Evolutionary conservation across 2,113 vertebrate species (phyloP).

Genomic region (Poecilia latipinna): DNA sequence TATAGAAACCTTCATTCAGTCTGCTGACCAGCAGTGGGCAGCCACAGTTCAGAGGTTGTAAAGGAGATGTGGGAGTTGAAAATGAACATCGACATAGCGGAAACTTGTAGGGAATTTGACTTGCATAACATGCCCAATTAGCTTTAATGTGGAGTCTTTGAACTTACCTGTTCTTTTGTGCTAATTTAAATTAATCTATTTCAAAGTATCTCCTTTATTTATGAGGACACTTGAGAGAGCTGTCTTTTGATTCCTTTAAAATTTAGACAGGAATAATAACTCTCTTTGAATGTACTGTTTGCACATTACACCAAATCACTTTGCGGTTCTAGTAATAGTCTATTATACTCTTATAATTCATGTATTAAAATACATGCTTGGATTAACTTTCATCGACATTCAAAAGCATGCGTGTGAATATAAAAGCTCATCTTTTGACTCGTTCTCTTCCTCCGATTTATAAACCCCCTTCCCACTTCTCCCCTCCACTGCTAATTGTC

Average conservation of each 20-base stretch:
- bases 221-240: constrained; percentile 12
- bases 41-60: not conserved
- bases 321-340: constrained; percentile 37
- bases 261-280: constrained; percentile 13
- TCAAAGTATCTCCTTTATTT: constrained; percentile 14
- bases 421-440: constrained; percentile 70
- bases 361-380: constrained; percentile 68
- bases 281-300: constrained; percentile 27
- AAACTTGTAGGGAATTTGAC: no score
- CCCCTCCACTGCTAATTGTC: constrained; percentile 68
- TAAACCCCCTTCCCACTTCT: constrained; percentile 24
- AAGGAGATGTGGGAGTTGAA: not conserved
- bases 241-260: not conserved
- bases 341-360: constrained; percentile 66
- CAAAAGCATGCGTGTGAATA: constrained; percentile 62
- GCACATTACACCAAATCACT: constrained; percentile 23
- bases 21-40: not conserved
- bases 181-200: constrained; percentile 24
- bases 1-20: not conserved
- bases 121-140: not conserved
- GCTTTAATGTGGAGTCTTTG: constrained; percentile 12
- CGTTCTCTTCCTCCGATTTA: constrained; percentile 31
- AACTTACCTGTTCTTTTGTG: constrained; percentile 13
- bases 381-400: constrained; percentile 72
- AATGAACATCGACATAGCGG: no score